Percentiles rank a stretch among this genome's conserved stretches.
Conservation (phyloP, 2,113 vertebrate genomes). For the Indicator maculatus region DNA sequence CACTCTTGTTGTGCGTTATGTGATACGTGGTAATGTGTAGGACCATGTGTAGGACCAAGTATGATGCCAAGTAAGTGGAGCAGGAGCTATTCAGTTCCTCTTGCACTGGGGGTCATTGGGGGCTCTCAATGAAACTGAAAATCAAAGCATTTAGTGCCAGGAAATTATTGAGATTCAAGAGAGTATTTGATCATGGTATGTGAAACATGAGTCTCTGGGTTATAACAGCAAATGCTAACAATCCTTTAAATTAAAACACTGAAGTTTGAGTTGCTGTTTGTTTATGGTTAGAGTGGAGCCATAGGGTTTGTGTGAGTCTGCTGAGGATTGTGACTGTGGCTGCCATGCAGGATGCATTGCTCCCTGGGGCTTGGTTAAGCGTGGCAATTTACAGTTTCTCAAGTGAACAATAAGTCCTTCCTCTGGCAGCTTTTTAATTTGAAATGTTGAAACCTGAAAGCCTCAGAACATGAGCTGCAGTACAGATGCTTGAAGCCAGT, state of each 20-base stretch:
- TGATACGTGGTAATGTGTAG: fast-evolving
- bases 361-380: not conserved
- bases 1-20: fast-evolving
- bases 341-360: fast-evolving
- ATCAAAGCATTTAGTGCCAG: not conserved
- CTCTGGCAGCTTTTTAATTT: not conserved
- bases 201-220: not conserved
- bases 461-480: fast-evolving
- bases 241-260: not conserved
- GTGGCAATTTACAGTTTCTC: not conserved
- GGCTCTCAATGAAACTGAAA: not conserved
- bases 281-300: not conserved
- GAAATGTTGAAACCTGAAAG: not conserved
- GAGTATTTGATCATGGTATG: not conserved
- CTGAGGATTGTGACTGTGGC: not conserved
- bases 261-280: not conserved
- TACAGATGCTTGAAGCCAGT: not conserved
- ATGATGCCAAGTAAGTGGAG: not conserved
- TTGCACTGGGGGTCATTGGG: fast-evolving
- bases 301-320: not conserved
- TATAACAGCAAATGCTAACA: not conserved
- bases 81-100: not conserved
- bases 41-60: fast-evolving
- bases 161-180: not conserved
- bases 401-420: not conserved